Evolutionary conservation across 2,888 invertebrate species (phyloP), one percentile per base, ranked within the genome.

Genomic region (Leptinotarsa juncta): DNA sequence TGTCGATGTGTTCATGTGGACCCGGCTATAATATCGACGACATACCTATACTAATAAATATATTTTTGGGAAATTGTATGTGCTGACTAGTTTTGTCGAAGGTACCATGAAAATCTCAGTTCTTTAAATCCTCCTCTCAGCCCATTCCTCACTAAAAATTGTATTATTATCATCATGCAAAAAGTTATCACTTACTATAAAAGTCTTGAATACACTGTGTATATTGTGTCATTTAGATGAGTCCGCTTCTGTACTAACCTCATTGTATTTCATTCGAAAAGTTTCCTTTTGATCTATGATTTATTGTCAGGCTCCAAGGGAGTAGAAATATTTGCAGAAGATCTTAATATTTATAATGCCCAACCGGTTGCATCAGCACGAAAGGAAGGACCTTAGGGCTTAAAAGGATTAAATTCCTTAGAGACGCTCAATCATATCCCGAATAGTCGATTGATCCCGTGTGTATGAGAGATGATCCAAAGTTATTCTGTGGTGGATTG

Each of bases 401-500:
- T 62, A 42, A 42, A 62, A 62, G 62, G 62, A 62, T 62, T 62
- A 62, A 62, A 62, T 62, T 62, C 62, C 62, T 32, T 5, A 14
- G 62, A 62, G 62, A 42, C 62, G 42, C 42, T 62, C 62, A 16
- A 62, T 62, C 62, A 62, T 62, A 62, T 20, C 42, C 53, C 68
- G 68, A 51, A 50, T 51, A 32, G 16, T n/a, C 67, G 53, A 67
- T 69, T 57, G 48, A 48, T 69, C 57, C 20, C 57, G 70, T 18
- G 62, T 16, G 49, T 65, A 71, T 65, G 23, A 20, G 62, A 65
- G 65, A 65, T 42, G 70, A 65, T 53, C 15, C 26, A 57, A 51
- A 68, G 51, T 68, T 68, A 65, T 71, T 65, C 51, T 18, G 50
- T 32, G 48, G 53, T 50, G 65, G 50, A 71, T 71, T 65, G 71